phyloP scores from a whole-genome alignment of 2,888 invertebrate genomes.

The Patella depressa region DNA sequence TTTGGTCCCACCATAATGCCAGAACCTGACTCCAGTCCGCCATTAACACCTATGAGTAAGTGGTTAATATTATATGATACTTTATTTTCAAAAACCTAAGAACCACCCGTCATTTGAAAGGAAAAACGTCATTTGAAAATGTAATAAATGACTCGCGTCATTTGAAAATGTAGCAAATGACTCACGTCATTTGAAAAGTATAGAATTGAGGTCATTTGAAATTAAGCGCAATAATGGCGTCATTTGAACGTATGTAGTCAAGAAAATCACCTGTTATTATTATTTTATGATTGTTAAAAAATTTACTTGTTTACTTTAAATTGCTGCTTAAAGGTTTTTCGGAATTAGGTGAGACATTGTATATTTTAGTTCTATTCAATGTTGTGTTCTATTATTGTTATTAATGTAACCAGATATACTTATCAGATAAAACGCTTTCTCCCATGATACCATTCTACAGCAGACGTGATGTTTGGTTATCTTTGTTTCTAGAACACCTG shows the following conservation, averaged over 20 bases:
- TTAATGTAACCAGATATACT: neutral
- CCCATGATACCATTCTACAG: no score
- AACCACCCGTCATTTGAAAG: neutral
- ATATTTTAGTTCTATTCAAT: neutral
- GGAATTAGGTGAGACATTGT: constrained; percentile 3
- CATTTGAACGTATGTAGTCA: no score
- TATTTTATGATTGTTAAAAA: no score
- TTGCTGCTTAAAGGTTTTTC: neutral
- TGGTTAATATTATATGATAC: constrained; percentile 16
- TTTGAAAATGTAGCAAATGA: no score
- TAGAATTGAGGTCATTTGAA: no score
- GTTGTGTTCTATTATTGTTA: neutral
- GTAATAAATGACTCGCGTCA: no score
- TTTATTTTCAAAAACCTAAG: constrained; percentile 11
- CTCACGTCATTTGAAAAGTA: no score
- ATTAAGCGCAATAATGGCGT: no score
- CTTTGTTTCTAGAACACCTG: no score
- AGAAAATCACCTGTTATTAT: no score
- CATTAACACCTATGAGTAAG: constrained; percentile 61
- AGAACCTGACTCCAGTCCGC: constrained; percentile 63
- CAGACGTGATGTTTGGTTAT: no score
- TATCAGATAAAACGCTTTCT: no score
- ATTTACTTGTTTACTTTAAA: neutral
- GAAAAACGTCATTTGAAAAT: constrained; percentile 8
- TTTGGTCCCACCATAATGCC: constrained; percentile 64